phyloP scores from a whole-genome alignment of 2,113 vertebrate genomes.

The Zosterops hypoxanthus region DNA sequence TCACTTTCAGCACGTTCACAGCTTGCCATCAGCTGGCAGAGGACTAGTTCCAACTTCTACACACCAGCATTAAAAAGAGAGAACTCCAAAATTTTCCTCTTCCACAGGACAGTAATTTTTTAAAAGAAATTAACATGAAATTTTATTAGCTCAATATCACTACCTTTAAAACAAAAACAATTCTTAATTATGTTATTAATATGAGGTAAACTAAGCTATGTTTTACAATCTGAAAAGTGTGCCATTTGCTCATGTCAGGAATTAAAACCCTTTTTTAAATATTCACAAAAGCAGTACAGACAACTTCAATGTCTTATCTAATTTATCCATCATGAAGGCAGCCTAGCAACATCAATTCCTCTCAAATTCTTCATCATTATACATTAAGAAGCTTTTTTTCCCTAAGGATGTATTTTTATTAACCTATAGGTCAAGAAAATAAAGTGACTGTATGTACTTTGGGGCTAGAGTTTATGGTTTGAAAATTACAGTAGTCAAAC shows the following conservation, averaged over 20 bases:
- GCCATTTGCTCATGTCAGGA: neutral
- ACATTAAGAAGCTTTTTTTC: neutral
- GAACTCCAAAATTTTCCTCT: neutral
- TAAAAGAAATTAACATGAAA: neutral
- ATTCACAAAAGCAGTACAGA: neutral
- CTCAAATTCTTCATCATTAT: neutral
- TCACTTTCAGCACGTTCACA: neutral
- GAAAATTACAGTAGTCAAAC: neutral
- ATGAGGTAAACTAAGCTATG: neutral
- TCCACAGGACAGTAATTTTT: neutral
- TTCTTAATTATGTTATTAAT: neutral
- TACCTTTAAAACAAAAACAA: neutral
- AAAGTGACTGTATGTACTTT: neutral
- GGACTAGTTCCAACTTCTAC: neutral
- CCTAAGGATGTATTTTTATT: neutral
- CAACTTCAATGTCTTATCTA: neutral
- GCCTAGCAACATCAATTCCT: neutral
- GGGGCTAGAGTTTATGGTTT: neutral
- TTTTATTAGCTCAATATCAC: neutral
- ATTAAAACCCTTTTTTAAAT: neutral
- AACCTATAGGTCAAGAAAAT: neutral
- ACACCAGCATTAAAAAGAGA: neutral
- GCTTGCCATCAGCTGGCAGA: neutral
- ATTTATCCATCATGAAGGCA: neutral
- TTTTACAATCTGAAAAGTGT: neutral